Conservation (phyloP, 2,797 vertebrate species). For the Malurus leucopterus region DNA sequence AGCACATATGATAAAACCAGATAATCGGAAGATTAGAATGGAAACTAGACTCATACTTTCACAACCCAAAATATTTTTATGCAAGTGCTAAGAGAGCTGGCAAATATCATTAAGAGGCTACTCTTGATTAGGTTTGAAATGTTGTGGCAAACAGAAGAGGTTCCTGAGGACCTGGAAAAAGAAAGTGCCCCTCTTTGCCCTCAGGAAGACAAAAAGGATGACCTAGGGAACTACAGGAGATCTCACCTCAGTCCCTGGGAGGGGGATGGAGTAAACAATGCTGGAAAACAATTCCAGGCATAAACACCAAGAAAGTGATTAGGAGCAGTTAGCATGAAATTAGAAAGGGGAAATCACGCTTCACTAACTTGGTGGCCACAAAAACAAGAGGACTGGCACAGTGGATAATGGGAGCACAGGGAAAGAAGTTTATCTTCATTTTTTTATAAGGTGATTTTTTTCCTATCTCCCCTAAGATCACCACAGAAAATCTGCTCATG, state of each 20-base stretch:
- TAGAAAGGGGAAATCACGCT: neutral
- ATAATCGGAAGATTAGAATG: neutral
- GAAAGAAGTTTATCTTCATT: neutral
- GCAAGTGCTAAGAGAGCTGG: neutral
- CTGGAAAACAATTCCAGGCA: neutral
- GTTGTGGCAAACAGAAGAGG: neutral
- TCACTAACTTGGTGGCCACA: fast-evolving
- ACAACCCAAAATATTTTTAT: neutral
- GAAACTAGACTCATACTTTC: neutral
- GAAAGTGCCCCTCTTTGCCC: neutral
- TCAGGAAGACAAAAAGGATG: neutral
- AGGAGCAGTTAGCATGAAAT: neutral
- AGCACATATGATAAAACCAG: neutral
- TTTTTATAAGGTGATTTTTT: neutral
- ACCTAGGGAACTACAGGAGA: neutral
- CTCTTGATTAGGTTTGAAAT: neutral
- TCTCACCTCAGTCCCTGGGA: neutral
- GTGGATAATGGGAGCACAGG: neutral
- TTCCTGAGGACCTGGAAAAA: neutral
- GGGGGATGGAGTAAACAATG: neutral
- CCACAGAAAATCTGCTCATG: neutral
- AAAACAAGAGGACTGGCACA: neutral
- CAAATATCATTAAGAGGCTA: neutral
- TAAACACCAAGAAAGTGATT: neutral
- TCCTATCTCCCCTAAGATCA: neutral